phyloP scores from a whole-genome alignment of 2,797 vertebrate species.

The Heteromormyrus szaboi region DNA sequence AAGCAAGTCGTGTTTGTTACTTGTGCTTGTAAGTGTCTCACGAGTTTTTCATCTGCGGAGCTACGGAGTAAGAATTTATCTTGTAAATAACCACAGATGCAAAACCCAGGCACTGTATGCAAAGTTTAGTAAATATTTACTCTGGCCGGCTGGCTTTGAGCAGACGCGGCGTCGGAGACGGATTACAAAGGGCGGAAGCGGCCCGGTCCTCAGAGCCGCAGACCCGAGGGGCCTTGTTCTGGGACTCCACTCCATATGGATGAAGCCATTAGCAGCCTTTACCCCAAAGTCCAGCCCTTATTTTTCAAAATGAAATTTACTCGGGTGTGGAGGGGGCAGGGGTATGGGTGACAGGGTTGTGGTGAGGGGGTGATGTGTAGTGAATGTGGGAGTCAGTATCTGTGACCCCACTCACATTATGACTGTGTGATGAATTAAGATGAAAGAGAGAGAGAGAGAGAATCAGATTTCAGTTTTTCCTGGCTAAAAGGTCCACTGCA shows the following conservation, averaged over 20 bases:
- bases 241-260: not conserved
- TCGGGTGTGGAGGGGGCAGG: not conserved
- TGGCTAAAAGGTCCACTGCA: not conserved
- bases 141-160: too few species aligned
- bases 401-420: slow-evolving; percentile 21
- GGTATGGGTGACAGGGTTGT: not conserved
- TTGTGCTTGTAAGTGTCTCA: not conserved
- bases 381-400: not conserved
- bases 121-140: slow-evolving; percentile 15
- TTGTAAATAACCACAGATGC: not conserved
- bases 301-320: slow-evolving; percentile 7
- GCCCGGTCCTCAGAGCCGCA: not conserved
- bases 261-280: not conserved
- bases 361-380: not conserved
- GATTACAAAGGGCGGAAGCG: not conserved
- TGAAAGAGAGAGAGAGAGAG: not conserved
- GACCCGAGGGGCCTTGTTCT: not conserved
- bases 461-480: not conserved
- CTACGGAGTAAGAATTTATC: not conserved
- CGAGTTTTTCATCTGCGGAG: not conserved
- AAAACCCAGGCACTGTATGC: not conserved
- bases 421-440: slow-evolving; percentile 13
- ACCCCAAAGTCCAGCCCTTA: not conserved
- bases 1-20: not conserved
- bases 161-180: not conserved